phyloP scores from a whole-genome alignment of 2,113 vertebrate species.

The Nyctibius bracteatus region DNA sequence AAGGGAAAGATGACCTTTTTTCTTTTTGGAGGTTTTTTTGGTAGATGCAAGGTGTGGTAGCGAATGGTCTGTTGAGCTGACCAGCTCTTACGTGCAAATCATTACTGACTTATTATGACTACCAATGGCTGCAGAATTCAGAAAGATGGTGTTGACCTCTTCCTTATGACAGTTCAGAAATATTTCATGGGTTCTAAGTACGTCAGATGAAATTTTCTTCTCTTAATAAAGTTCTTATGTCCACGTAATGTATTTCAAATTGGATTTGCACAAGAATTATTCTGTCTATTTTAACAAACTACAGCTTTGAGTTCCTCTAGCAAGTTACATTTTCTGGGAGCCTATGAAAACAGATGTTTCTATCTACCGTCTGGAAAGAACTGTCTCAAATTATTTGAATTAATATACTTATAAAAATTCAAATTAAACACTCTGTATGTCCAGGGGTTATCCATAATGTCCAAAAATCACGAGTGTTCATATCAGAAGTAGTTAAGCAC shows the following conservation, averaged over 20 bases:
- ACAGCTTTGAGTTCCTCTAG: background rate
- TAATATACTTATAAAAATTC: background rate
- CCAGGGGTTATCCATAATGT: background rate
- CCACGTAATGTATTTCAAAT: background rate
- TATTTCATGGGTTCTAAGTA: background rate
- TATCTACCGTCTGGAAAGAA: background rate
- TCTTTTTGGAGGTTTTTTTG: background rate
- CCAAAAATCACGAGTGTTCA: background rate
- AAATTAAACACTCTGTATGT: background rate
- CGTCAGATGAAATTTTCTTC: background rate
- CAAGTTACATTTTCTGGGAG: background rate
- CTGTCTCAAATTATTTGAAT: background rate
- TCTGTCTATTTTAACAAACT: background rate
- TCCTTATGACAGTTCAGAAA: background rate
- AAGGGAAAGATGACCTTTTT: background rate
- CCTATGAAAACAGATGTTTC: background rate
- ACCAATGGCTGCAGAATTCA: background rate
- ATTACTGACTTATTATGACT: background rate
- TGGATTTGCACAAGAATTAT: background rate
- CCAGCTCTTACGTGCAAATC: background rate
- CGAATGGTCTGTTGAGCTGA: background rate
- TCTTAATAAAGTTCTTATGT: background rate
- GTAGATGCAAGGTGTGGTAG: background rate
- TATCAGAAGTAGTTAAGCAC: background rate
- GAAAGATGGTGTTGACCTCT: background rate